Base-by-base conservation (phyloP, 2,888 invertebrate species). In the Parnassius glacialis region DNA sequence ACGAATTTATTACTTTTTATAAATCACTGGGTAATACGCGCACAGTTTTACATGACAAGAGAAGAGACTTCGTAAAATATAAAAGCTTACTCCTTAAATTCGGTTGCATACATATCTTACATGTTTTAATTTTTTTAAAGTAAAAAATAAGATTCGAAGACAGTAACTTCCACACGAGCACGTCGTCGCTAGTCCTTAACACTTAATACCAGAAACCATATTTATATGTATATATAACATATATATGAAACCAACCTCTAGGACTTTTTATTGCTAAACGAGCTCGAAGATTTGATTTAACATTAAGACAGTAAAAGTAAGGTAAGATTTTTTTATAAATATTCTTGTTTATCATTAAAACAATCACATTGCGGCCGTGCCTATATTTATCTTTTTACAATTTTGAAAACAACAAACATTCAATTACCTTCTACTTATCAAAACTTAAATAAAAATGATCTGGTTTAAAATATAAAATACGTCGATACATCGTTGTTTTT, bases 391-490 rank as follows among this genome's bases (percentile, higher is more conserved):
- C n/a, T 16, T 48, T 48, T 10, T 9, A 48, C 7, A 48, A 11
- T 45, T 45, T 45, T n/a, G 12, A 48, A 48, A 48, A 13, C 9
- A 51, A 11, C 55, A 45, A 25, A 54, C 42, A 54, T 59, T n/a
- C 47, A 59, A 43, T 34, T 43, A 48, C 10, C 53, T 54, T 53
- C 20, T 42, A 59, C 48, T 52, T 52, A 48, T 59, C 12, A 34
- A 59, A 59, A 59, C 59, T 59, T 59, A 59, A 59, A n/a, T 12
- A 59, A n/a, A 54, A 59, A 20, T 10, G 3, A 59, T 43, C 16
- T 42, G 42, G 50, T 48, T 48, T 16, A 13, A 48, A 16, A 13
- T n/a, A 48, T 7, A 13, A 13, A 48, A 34, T n/a, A 48, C 2
- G 13, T 13, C 1, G 9, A 47, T 13, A 48, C 16, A 48, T n/a